Evolutionary conservation across 2,888 invertebrate genomes (phyloP).

Genomic region (Spodoptera littoralis): DNA sequence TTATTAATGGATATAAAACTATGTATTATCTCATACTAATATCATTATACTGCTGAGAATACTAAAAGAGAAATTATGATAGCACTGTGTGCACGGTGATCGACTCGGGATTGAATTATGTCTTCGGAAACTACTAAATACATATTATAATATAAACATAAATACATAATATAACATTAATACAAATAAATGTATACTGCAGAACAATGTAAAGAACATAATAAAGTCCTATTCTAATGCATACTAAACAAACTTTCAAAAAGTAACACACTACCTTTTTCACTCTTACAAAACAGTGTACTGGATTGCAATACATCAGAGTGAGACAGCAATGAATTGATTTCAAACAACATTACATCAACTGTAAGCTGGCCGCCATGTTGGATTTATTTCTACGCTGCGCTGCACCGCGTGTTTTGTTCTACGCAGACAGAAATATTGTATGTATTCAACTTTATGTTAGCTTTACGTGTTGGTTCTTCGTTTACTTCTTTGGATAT

Average conservation of each 20-base stretch:
- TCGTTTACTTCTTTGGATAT: conserved; percentile 27
- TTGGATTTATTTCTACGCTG: conserved; percentile 63
- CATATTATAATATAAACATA: too few relatives aligned
- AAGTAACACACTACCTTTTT: conserved; percentile 1
- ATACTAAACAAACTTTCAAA: background rate
- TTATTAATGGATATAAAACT: too few relatives aligned
- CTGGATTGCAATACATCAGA: conserved; percentile 59
- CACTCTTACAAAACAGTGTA: conserved; percentile 13
- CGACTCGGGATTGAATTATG: too few relatives aligned
- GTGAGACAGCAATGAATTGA: conserved; percentile 69
- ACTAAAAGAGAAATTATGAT: too few relatives aligned
- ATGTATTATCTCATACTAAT: too few relatives aligned
- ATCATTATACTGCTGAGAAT: too few relatives aligned
- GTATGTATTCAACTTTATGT: conserved; percentile 42
- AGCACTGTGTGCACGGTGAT: too few relatives aligned
- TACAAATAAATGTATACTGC: too few relatives aligned
- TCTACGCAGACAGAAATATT: conserved; percentile 46
- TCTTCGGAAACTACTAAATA: too few relatives aligned
- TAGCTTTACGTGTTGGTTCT: conserved; percentile 35
- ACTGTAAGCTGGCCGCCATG: conserved; percentile 60
- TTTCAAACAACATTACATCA: conserved; percentile 68
- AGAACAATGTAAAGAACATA: too few relatives aligned
- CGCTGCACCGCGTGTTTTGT: conserved; percentile 43
- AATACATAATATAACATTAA: too few relatives aligned
- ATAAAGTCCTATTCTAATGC: background rate